Conservation (phyloP, 1,140 invertebrate species). For the Halesus radiatus region DNA sequence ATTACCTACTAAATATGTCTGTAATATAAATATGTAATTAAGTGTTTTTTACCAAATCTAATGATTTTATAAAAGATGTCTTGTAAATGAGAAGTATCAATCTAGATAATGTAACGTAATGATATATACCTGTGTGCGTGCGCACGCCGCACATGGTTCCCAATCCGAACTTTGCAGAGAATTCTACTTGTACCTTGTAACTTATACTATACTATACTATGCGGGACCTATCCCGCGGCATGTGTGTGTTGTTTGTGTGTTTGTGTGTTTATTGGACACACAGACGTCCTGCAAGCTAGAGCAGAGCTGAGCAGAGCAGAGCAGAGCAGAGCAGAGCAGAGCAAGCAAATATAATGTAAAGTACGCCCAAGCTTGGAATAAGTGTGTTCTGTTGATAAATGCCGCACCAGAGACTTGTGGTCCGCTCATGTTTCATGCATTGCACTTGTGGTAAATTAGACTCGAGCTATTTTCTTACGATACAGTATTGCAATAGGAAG, state of each 20-base stretch:
- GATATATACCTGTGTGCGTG: too few relatives aligned
- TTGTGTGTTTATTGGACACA: too few relatives aligned
- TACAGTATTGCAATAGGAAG: conserved; percentile 57
- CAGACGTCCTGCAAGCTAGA: too few relatives aligned
- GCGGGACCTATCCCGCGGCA: too few relatives aligned
- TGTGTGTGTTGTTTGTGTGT: neutral
- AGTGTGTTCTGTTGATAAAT: conserved; percentile 49
- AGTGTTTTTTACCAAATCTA: conserved; percentile 28
- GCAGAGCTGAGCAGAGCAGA: too few relatives aligned
- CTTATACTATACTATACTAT: conserved; percentile 5
- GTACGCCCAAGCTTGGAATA: conserved; percentile 24
- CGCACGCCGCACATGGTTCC: too few relatives aligned
- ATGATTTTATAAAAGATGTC: conserved; percentile 15
- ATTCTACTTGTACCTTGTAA: conserved; percentile 38
- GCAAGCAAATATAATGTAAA: conserved; percentile 41
- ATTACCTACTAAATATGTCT: neutral
- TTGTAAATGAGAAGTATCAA: neutral
- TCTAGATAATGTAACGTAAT: neutral
- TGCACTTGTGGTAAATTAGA: conserved; percentile 46
- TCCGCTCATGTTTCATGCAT: conserved; percentile 57
- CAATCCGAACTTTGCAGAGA: neutral
- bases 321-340: too few relatives aligned
- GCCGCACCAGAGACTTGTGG: conserved; percentile 55
- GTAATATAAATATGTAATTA: conserved; percentile 28
- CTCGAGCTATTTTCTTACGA: conserved; percentile 52